Evolutionary conservation across 2,113 vertebrate genomes (phyloP).

Genomic region (Neoarius graeffei): DNA sequence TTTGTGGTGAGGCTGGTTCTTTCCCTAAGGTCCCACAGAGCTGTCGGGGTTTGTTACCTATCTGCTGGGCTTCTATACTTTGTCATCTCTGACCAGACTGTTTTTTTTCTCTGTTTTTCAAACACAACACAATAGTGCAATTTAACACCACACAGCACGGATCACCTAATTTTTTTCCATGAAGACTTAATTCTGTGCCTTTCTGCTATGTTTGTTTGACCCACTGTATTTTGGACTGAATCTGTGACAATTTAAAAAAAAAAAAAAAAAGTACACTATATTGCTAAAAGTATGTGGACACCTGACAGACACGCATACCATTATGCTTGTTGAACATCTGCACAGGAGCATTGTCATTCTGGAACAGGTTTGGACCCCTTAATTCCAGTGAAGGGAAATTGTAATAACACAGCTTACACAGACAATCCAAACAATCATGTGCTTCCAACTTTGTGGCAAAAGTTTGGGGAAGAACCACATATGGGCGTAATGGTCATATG

Average conservation of each 20-base stretch:
- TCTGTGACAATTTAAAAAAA: conserved; percentile 2
- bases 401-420: background rate
- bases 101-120: conserved; percentile 24
- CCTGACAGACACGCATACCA: background rate
- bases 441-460: background rate
- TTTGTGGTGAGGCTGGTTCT: conserved; percentile 8
- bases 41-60: conserved; percentile 11
- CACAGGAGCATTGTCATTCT: background rate
- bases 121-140: background rate
- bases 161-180: background rate
- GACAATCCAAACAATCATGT: background rate
- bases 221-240: conserved; percentile 30
- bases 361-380: background rate
- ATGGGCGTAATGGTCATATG: background rate
- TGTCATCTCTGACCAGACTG: conserved; percentile 24
- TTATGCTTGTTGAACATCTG: background rate
- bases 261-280: background rate
- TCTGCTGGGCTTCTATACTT: background rate
- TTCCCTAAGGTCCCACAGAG: conserved; percentile 14
- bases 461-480: background rate
- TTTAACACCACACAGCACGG: background rate
- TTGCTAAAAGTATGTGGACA: background rate
- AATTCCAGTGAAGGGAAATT: background rate
- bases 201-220: conserved; percentile 39
- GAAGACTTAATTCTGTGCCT: background rate